A percentile compares a stretch with the other conserved stretches of the same genome.
These are phyloP conservation scores for Perca schrenkii DNA, from an alignment of 2,113 vertebrate genomes.

Conservation along the genomic window DNA sequence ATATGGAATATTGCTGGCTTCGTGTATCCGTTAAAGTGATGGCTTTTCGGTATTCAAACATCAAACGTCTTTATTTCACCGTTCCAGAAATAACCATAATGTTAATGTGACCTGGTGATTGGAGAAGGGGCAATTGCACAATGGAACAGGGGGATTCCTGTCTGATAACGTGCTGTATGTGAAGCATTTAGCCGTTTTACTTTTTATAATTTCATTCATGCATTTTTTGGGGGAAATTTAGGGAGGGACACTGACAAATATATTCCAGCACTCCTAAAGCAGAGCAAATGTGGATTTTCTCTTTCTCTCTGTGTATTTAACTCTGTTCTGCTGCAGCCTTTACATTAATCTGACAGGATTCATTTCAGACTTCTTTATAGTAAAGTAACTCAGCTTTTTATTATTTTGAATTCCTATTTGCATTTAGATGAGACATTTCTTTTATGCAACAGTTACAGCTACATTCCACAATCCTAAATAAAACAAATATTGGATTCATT, in stretches of 20 bases:
- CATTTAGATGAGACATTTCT: neutral
- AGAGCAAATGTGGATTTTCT: too few species aligned
- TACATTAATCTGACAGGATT: neutral
- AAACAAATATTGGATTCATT: neutral
- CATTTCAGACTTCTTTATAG: neutral
- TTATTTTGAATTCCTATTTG: neutral
- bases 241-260: neutral
- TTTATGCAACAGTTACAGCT: neutral
- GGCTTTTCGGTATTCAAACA: too few species aligned
- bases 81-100: too few species aligned
- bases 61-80: neutral
- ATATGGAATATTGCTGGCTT: neutral
- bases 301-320: neutral
- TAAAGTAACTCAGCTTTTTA: neutral
- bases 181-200: neutral
- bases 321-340: neutral
- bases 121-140: neutral
- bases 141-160: neutral
- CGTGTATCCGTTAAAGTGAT: neutral
- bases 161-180: neutral
- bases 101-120: neutral
- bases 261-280: too few species aligned
- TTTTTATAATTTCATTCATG: neutral
- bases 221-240: neutral
- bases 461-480: neutral